Evolutionary conservation across 2,888 invertebrate species (phyloP), one percentile per base, ranked within the genome.

Genomic region (Harmothoe impar): DNA sequence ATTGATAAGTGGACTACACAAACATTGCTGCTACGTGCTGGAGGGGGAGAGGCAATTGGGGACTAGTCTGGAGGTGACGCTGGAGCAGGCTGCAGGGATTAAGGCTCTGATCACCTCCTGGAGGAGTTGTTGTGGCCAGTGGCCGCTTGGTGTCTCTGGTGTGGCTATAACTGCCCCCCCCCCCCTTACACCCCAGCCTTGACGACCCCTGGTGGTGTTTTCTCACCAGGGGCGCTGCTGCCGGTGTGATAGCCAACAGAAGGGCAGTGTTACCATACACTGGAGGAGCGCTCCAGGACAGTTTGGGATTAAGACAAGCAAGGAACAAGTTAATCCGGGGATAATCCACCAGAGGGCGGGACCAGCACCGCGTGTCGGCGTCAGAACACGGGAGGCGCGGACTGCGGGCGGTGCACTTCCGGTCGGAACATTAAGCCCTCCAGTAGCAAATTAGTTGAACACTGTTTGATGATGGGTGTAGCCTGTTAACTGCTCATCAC

Each of bases 311-410:
- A 62, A 62, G 23, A 15, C 62, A n/a, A 3, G 12, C 62, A 7
- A n/a, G 62, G 20, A n/a, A 5, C 62, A 3, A 15, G 62, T 43
- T 62, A 62, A 62, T 62, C 62, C 20, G 62, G 0, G n/a, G 62
- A 62, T 62, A n/a, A 62, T 62, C 62, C 62, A 15, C 62, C 62
- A 62, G 62, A 62, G 62, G 62, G 62, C 20, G 62, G 62, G 62
- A 20, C 62, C 3, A 43, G 3, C 43, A 10, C 43, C 43, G 43
- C 10, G 62, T 62, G 62, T 62, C 12, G n/a, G 62, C 62, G 7
- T 43, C 10, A 43, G 5, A 43, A 43, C 43, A 10, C 10, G 43
- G 43, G 5, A 43, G 10, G 43, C 43, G 10, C 10, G 5, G 10
- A 43, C 43, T 7, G 43, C 43, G 43, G 43, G 43, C 43, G 10